Conservation (phyloP, 2,113 vertebrate genomes). For the Oryctolagus cuniculus region DNA sequence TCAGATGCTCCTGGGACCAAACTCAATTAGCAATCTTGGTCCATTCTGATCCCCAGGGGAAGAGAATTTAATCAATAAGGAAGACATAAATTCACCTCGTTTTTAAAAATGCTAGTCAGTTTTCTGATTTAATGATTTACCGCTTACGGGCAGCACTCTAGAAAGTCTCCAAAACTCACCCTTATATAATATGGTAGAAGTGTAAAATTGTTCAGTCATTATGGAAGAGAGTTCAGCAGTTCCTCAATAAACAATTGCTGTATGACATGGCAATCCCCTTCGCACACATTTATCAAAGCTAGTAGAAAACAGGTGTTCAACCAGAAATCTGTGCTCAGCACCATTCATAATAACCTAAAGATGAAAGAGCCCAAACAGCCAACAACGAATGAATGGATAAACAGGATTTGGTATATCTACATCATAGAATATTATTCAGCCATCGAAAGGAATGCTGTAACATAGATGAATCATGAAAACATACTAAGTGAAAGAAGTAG, state of each 20-base stretch:
- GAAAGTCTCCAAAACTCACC: background rate
- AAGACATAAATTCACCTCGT: conserved; percentile 2
- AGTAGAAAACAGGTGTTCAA: conserved; percentile 41
- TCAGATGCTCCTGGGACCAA: background rate
- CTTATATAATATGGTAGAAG: background rate
- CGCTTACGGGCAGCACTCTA: background rate
- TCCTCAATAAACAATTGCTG: background rate
- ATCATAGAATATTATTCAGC: background rate
- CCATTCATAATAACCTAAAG: background rate
- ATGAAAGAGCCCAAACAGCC: background rate
- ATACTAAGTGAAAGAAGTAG: background rate
- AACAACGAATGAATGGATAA: background rate
- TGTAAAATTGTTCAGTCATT: background rate
- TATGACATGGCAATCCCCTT: background rate
- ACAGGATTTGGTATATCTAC: background rate
- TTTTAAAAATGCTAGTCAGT: conserved; percentile 5
- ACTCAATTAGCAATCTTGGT: background rate
- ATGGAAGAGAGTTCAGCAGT: background rate
- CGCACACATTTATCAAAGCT: background rate
- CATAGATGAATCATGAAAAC: background rate
- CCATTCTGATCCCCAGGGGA: background rate
- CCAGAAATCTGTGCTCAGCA: background rate
- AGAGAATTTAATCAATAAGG: background rate
- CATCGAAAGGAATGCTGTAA: background rate
- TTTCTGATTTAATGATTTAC: conserved; percentile 41